These are phyloP conservation scores for Podargus strigoides DNA, from an alignment of 2,797 vertebrate genomes.

Conservation along the genomic window DNA sequence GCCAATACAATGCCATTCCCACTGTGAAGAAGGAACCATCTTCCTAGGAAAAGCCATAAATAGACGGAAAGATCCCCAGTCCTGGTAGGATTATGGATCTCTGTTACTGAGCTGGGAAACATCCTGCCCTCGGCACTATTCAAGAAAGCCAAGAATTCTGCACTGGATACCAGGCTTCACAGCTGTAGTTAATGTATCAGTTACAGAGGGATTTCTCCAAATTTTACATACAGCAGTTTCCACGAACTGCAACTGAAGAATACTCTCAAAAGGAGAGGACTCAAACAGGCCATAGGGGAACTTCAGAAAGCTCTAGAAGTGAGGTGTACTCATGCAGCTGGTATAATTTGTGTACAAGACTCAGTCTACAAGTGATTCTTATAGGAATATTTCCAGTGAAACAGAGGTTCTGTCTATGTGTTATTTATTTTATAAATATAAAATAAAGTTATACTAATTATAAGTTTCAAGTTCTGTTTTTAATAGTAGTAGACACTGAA, in stretches of 20 bases:
- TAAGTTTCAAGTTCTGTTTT: background rate
- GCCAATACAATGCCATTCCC: background rate
- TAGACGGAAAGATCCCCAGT: background rate
- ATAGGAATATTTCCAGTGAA: background rate
- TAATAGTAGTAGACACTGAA: background rate
- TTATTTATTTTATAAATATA: background rate
- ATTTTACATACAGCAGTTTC: background rate
- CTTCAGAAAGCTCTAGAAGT: background rate
- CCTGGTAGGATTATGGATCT: background rate
- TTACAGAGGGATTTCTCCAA: background rate
- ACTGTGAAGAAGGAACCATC: background rate
- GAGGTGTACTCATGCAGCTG: background rate
- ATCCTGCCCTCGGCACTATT: background rate
- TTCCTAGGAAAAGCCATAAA: background rate
- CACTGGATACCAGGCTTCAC: background rate
- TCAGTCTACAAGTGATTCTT: background rate
- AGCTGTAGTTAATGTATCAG: background rate
- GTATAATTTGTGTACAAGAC: background rate
- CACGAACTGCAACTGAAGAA: background rate
- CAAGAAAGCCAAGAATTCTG: background rate
- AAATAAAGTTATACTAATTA: background rate
- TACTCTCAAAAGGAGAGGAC: background rate
- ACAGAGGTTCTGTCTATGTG: background rate
- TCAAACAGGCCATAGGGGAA: background rate
- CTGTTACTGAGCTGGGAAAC: background rate